These are phyloP conservation scores for Ceyx margarethae DNA, from an alignment of 2,113 vertebrate genomes.

Conservation along the genomic window DNA sequence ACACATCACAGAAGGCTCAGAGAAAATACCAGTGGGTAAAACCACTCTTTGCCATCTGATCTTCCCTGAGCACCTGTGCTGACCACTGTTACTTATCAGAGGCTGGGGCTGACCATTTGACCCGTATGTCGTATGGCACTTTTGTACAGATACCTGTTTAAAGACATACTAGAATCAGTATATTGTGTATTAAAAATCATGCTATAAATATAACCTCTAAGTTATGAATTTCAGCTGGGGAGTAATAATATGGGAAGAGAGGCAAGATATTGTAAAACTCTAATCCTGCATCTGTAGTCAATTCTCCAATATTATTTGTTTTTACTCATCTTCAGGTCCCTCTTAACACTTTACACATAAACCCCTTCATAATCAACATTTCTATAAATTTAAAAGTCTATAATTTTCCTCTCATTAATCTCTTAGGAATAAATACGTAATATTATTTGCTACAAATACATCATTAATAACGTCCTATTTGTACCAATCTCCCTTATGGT, in stretches of 20 bases:
- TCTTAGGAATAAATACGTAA: neutral
- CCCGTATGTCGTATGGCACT: neutral
- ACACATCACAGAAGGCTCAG: neutral
- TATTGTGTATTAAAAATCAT: neutral
- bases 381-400: neutral
- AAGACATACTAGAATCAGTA: neutral
- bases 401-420: neutral
- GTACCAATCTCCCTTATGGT: neutral
- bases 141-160: neutral
- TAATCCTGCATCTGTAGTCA: neutral
- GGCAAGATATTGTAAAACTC: neutral
- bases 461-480: neutral
- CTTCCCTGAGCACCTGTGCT: neutral
- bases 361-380: neutral
- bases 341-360: neutral
- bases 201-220: neutral
- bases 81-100: fast-evolving
- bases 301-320: neutral
- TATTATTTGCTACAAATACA: neutral
- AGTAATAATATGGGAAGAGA: neutral
- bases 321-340: neutral
- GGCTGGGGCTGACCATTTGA: neutral
- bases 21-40: neutral
- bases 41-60: neutral
- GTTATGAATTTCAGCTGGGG: neutral